A percentile compares a stretch with the other conserved stretches of the same genome.
Conservation (phyloP, 2,797 vertebrate genomes). For the Streptopelia turtur region DNA sequence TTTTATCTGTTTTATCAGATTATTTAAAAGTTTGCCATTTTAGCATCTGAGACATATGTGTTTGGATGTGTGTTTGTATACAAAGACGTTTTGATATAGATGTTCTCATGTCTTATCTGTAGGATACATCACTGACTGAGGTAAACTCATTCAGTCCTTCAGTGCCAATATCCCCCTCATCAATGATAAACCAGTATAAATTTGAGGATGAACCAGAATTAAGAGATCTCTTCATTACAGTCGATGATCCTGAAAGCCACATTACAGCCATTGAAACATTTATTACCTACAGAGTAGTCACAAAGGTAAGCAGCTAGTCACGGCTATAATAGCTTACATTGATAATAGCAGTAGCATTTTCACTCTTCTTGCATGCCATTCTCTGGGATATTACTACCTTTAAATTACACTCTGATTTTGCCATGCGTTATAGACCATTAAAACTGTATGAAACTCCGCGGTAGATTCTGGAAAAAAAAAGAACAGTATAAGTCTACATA, state of each 20-base stretch:
- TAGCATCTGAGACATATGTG: not conserved
- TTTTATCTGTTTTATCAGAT: not conserved
- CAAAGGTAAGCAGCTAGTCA: conserved; percentile 82
- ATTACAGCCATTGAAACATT: conserved; percentile 95
- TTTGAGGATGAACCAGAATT: conserved; percentile 84
- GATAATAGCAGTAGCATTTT: not conserved
- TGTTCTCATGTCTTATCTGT: conserved; percentile 35
- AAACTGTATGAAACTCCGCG: not conserved
- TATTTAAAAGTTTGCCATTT: not conserved
- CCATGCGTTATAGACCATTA: not conserved
- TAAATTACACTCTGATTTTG: not conserved
- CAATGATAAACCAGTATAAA: conserved; percentile 93
- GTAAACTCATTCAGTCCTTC: conserved; percentile 81
- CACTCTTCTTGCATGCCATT: not conserved
- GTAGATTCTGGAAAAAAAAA: not conserved
- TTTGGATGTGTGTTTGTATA: not conserved
- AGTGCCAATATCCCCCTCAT: conserved; percentile 87
- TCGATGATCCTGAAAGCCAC: conserved; percentile 93
- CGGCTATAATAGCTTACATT: not conserved
- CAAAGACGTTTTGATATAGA: not conserved
- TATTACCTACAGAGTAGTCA: conserved; percentile 90
- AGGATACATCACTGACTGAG: conserved; percentile 86
- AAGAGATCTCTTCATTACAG: conserved; percentile 91
- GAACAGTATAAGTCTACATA: not conserved
- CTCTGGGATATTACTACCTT: not conserved